Base-by-base conservation (phyloP, 53 echinoderm and acorn worm genomes). In the Holothuria leucospilota region DNA sequence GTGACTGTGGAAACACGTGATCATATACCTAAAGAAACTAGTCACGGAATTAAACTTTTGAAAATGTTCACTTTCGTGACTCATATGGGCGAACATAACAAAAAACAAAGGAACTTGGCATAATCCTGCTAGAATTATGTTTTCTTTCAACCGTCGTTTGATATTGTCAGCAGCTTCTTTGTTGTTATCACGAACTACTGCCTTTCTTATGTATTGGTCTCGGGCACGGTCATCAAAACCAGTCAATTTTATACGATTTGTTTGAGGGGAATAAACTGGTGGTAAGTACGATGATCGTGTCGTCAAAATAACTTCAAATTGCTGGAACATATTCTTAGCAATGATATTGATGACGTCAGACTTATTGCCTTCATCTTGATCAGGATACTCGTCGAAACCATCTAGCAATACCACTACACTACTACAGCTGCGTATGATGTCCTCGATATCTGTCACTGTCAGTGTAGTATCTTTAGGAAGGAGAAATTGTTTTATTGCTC, bases 51-150 rank as follows among this genome's bases (percentile, higher is more conserved):
- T 38, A n/a, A 80, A 80, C 14, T 25, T 27, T 28, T 34, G 29
- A 51, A 80, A 60, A 2, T 27, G 21, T 60, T 80, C 29, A 21
- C 59, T 61, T 30, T 80, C 80, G 80, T 80, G 80, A 2, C 58
- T 80, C 80, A 80, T 80, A 29, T 80, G 80, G 21, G 80, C 80
- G 21, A 80, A 80, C 16, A 80, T 59, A 9, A 80, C 80, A 59
- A 80, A 80, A 30, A 80, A 59, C 7, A 80, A 58, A 34, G 80
- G 80, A 26, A 80, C 80, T 80, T 80, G 80, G 23, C 80, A 80
- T 7, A 80, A 15, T 14, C 56, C 80, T 6, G 58, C 11, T 13
- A 80, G 80, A 20, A 80, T 27, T 59, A 58, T 28, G 27, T 80
- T 80, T 34, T 80, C 62, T 8, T 59, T 59, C 7, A 80, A 20